Base-by-base conservation (phyloP, 2,888 invertebrate genomes). In the Steromphala cineraria region DNA sequence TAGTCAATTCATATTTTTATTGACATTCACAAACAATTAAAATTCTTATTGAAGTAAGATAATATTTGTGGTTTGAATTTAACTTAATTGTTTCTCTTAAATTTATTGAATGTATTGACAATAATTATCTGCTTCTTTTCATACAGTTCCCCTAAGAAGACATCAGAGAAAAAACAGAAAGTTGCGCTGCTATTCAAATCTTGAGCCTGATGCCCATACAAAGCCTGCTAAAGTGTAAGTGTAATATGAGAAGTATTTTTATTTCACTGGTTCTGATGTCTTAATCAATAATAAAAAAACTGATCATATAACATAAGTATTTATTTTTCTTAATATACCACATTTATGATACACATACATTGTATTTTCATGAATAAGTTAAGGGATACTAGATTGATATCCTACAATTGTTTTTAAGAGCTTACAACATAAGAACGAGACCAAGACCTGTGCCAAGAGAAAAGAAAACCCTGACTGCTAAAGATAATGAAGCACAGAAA, bases 151-250 rank as follows among this genome's bases (percentile, higher is more conserved):
- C 21, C 53, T 24, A 28, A 81, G 78, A 53, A 82, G 67, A 67
- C 83, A 62, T 67, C 80, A 75, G 76, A 86, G 82, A 76, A 82
- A 82, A 71, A 62, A 53, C 3, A 87, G 85, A 53, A 74, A 62
- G 36, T 95, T 96, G 0, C 96, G 95, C 91, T 96, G 96, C 91
- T 96, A 95, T 91, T 85, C 90, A 67, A 89, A 90, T 81, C 93
- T 97, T 52, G 94, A 96, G 86, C 95, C 96, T 31, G 95, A 95
- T 53, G 96, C 87, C 4, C 77, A 80, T 7, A 86, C 85, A 10
- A 83, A 86, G 81, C 82, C 87, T 62, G 84, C 82, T 15, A 76
- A 81, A 74, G 80, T 85, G 87, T 87, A 81, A 87, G 87, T n/a
- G n/a, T n/a, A n/a, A n/a, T n/a, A n/a, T n/a, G n/a, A n/a, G n/a